phyloP scores from a whole-genome alignment of 2,888 invertebrate species.

The Patella depressa region DNA sequence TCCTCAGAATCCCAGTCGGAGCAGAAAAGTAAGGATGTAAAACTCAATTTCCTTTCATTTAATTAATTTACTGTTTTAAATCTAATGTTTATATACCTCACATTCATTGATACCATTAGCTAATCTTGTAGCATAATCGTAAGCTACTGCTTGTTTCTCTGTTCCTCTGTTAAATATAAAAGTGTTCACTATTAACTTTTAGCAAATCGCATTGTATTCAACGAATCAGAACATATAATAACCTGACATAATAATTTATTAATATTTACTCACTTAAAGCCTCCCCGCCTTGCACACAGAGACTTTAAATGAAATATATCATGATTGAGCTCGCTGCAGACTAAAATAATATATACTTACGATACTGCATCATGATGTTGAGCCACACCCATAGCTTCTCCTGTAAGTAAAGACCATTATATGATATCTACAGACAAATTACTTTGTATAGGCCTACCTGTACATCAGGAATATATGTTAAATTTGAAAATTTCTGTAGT shows the following conservation, averaged over 20 bases:
- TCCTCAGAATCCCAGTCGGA: no score
- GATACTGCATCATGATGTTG: slow-evolving; percentile 63
- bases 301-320: no score
- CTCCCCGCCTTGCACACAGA: no score
- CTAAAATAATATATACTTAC: slow-evolving; percentile 40
- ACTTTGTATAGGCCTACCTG: no score
- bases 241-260: no score
- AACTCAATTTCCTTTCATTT: no score
- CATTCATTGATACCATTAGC: slow-evolving; percentile 78
- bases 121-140: slow-evolving; percentile 88
- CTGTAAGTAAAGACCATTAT: slow-evolving; percentile 36
- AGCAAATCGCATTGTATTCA: no score
- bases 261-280: no score
- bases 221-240: no score
- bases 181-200: neutral
- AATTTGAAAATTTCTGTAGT: no score
- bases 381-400: slow-evolving; percentile 55
- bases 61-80: neutral
- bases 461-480: no score
- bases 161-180: slow-evolving; percentile 78
- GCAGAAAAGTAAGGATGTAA: neutral
- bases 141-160: slow-evolving; percentile 79
- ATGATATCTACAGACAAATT: no score
- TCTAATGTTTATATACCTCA: slow-evolving; percentile 46
- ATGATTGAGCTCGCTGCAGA: neutral